Percentiles rank a stretch among this genome's conserved stretches.
These are phyloP conservation scores for Echinarachnius parma DNA, from an alignment of 53 echinoderm and acorn worm species.

Conservation along the genomic window DNA sequence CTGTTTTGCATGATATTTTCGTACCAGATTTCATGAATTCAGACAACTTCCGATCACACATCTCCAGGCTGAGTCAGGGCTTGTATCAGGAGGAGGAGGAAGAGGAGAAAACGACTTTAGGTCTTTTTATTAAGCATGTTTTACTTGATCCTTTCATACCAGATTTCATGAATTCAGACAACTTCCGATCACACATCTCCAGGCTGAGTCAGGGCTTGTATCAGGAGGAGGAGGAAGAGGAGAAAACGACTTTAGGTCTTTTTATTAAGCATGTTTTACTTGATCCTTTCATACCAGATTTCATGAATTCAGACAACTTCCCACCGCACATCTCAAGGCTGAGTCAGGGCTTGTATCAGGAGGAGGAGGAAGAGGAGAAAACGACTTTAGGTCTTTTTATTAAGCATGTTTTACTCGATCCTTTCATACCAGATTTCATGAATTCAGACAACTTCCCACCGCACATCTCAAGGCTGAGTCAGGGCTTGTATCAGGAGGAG, in stretches of 20 bases:
- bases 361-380: conserved; percentile 74
- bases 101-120: no score
- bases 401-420: no score
- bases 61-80: conserved; percentile 47
- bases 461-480: conserved; percentile 55
- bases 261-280: no score
- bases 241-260: no score
- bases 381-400: no score
- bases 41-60: conserved; percentile 62
- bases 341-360: conserved; percentile 49
- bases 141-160: no score
- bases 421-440: conserved; percentile 48
- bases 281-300: no score
- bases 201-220: conserved; percentile 51
- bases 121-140: no score
- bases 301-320: conserved; percentile 58
- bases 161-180: conserved; percentile 58
- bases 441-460: conserved; percentile 56
- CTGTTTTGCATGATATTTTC: no score
- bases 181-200: conserved; percentile 66
- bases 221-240: conserved; percentile 73
- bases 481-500: conserved; percentile 62
- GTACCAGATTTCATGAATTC: conserved; percentile 60
- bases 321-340: conserved; percentile 60
- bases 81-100: conserved; percentile 70